Conservation (phyloP, 2,888 invertebrate species). For the Yponomeuta plumbellus region DNA sequence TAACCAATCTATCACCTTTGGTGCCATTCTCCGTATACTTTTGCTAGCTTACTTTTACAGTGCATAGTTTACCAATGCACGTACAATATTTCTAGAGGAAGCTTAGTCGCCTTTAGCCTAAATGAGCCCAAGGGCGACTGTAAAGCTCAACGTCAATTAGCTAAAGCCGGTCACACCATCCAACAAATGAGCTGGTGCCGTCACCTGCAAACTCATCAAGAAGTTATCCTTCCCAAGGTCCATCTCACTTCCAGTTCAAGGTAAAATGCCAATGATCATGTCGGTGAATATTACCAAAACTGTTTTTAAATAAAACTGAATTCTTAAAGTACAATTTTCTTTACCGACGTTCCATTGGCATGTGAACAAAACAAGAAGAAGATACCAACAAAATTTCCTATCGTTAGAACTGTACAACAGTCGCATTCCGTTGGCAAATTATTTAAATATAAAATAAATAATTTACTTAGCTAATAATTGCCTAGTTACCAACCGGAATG, state of each 20-base stretch:
- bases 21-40: slow-evolving; percentile 63
- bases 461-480: slow-evolving; percentile 74
- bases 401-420: slow-evolving; percentile 69
- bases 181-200: background rate
- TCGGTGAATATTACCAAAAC: background rate
- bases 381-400: slow-evolving; percentile 55
- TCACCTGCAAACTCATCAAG: background rate
- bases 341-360: slow-evolving; percentile 1
- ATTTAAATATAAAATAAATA: slow-evolving; percentile 69
- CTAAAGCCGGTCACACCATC: slow-evolving; percentile 2
- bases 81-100: background rate
- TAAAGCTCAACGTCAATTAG: slow-evolving; percentile 3
- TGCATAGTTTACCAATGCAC: slow-evolving; percentile 31
- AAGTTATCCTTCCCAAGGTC: background rate
- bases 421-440: slow-evolving; percentile 74
- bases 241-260: slow-evolving; percentile 7
- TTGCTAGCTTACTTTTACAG: slow-evolving; percentile 57
- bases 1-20: slow-evolving; percentile 48
- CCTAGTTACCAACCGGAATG: slow-evolving; percentile 72
- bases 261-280: slow-evolving; percentile 3
- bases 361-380: slow-evolving; percentile 33
- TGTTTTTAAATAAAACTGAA: slow-evolving; percentile 7
- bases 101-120: background rate
- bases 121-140: background rate
- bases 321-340: background rate